These are phyloP conservation scores for Scleropages formosus DNA, from an alignment of 2,797 vertebrate genomes.

Conservation along the genomic window DNA sequence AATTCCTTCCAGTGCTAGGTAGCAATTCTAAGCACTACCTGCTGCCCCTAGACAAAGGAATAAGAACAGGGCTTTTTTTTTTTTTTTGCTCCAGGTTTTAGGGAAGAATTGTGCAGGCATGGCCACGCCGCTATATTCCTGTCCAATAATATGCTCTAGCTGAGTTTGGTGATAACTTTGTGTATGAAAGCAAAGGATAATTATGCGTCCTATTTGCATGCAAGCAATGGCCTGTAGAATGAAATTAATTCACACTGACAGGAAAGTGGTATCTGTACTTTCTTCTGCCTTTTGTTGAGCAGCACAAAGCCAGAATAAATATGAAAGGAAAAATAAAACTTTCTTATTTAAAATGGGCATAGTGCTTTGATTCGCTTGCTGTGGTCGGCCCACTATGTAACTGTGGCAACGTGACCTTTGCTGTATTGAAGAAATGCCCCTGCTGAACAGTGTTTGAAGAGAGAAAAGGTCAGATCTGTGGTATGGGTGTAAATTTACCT, in stretches of 20 bases:
- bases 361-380: conserved; percentile 1
- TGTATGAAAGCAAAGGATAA: neutral
- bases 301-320: neutral
- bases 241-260: conserved; percentile 17
- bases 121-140: neutral
- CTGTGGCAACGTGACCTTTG: conserved; percentile 15
- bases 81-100: no score
- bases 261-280: neutral
- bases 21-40: no score
- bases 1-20: no score
- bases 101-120: neutral
- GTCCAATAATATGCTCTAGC: neutral
- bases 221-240: neutral
- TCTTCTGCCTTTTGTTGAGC: neutral
- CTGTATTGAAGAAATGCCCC: neutral
- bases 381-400: neutral
- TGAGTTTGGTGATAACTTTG: conserved; percentile 13
- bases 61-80: no score
- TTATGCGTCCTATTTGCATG: neutral
- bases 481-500: conserved; percentile 12
- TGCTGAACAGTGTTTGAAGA: neutral
- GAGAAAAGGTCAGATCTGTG: conserved; percentile 22
- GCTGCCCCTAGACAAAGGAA: no score
- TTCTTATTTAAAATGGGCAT: neutral
- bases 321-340: neutral